Evolutionary conservation across 2,113 vertebrate genomes (phyloP).

Genomic region (Noctilio leporinus): DNA sequence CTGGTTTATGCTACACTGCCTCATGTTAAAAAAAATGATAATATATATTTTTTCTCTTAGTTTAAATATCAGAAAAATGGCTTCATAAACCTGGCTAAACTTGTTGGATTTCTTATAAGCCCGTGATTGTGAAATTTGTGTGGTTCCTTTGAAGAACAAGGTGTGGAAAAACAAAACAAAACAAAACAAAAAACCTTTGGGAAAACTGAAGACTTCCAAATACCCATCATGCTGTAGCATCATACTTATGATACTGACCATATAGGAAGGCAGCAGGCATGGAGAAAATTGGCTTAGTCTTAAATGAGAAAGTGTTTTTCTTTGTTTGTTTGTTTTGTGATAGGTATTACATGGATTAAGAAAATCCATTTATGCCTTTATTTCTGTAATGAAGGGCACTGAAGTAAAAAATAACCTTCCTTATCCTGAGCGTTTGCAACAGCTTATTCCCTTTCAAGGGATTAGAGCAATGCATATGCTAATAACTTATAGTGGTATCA

Average conservation of each 20-base stretch:
- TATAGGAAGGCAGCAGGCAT: neutral
- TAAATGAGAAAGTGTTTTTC: constrained; percentile 24
- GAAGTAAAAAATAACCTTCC: constrained; percentile 54
- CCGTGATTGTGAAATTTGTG: neutral
- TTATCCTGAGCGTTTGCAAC: constrained; percentile 46
- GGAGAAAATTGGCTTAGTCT: constrained; percentile 52
- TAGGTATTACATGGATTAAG: constrained; percentile 49
- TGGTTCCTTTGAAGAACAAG: neutral
- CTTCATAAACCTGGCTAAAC: neutral
- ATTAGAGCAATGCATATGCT: constrained; percentile 3
- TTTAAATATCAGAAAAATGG: neutral
- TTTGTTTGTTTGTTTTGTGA: neutral
- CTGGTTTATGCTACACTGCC: neutral
- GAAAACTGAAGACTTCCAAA: neutral
- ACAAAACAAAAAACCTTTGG: neutral
- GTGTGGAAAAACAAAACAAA: neutral
- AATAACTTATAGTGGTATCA: neutral
- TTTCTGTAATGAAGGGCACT: constrained; percentile 55
- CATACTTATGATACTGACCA: neutral
- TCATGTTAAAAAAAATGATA: neutral
- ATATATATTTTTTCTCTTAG: neutral
- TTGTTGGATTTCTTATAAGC: neutral
- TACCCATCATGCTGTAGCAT: neutral
- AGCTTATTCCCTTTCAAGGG: constrained; percentile 39
- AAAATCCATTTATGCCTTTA: constrained; percentile 57